Conservation (phyloP, 1,140 invertebrate genomes). For the Zaprionus taronus region DNA sequence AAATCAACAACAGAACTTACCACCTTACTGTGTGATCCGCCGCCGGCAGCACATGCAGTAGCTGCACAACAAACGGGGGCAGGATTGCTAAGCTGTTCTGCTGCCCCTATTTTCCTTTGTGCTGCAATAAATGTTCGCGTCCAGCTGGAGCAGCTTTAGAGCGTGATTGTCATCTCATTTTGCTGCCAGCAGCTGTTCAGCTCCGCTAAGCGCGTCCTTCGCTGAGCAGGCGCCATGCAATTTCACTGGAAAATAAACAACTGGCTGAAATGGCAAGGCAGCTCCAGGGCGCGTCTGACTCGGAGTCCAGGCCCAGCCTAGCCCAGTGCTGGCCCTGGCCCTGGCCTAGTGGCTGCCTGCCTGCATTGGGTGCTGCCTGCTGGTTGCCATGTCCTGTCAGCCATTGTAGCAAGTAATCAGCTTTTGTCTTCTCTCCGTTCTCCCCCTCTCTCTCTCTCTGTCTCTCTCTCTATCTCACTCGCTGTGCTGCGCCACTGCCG, state of each 20-base stretch:
- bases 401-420: slow-evolving; percentile 73
- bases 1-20: slow-evolving; percentile 41
- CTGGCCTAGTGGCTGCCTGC: slow-evolving; percentile 31
- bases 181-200: slow-evolving; percentile 66
- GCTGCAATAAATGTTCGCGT: background rate
- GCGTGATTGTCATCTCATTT: slow-evolving; percentile 14
- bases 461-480: background rate
- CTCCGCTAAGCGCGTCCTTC: slow-evolving; percentile 54
- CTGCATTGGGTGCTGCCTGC: background rate
- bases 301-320: slow-evolving; percentile 11
- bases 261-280: slow-evolving; percentile 52
- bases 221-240: slow-evolving; percentile 44
- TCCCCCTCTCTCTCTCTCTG: background rate
- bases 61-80: slow-evolving; percentile 3
- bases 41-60: slow-evolving; percentile 42
- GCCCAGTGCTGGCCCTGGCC: slow-evolving; percentile 15
- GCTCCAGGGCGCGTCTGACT: slow-evolving; percentile 31
- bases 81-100: background rate
- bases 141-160: background rate
- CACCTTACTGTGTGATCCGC: slow-evolving; percentile 18
- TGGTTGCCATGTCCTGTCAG: slow-evolving; percentile 66
- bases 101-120: background rate
- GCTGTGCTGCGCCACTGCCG: background rate
- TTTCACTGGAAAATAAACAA: slow-evolving; percentile 66
- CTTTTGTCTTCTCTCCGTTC: slow-evolving; percentile 47